phyloP scores from a whole-genome alignment of 2,113 vertebrate genomes.

The Gopherus flavomarginatus region DNA sequence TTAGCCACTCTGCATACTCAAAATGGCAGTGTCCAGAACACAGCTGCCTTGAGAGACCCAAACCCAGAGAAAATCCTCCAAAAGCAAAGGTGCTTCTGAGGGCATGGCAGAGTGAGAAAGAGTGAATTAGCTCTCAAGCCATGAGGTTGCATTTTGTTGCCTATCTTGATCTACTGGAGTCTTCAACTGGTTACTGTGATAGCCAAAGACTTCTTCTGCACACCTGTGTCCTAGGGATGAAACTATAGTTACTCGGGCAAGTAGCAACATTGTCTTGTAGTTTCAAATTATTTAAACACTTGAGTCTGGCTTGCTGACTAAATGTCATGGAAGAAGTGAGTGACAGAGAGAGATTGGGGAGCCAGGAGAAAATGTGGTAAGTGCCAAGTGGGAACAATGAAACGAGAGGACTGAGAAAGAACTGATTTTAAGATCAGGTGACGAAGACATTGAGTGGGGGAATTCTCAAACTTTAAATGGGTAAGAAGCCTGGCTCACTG shows the following conservation, averaged over 20 bases:
- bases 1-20: neutral
- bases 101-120: neutral
- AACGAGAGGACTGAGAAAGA: neutral
- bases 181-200: neutral
- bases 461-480: fast-evolving
- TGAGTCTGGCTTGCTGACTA: neutral
- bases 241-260: neutral
- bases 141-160: neutral
- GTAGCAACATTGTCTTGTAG: neutral
- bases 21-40: neutral
- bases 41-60: neutral
- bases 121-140: neutral
- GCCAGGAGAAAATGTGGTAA: fast-evolving
- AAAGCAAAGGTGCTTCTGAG: neutral
- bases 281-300: neutral
- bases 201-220: neutral
- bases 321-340: neutral
- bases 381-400: neutral
- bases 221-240: neutral
- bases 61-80: neutral
- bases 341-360: neutral
- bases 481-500: neutral
- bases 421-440: neutral
- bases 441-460: neutral
- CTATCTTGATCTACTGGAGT: neutral